Base-by-base conservation (phyloP, 2,888 invertebrate genomes). In the Troides oblongomaculatus region DNA sequence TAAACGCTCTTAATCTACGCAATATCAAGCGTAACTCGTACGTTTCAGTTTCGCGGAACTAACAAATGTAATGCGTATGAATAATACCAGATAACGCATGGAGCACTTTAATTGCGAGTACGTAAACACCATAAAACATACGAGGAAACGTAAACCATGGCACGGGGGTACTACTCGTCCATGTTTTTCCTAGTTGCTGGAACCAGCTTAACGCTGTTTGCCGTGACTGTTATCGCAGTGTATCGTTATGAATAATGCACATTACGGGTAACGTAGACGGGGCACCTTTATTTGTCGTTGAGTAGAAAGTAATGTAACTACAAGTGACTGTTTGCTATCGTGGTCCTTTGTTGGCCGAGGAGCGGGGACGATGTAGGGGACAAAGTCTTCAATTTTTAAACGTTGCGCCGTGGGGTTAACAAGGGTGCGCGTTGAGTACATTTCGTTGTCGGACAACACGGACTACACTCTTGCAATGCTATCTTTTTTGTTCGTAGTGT, bases 21-120 rank as follows among this genome's bases (percentile, higher is more conserved):
- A 66, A 73, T 73, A 78, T 77, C 65, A 72, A 69, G 18, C 74
- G 76, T 78, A 74, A 76, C 83, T 82, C 82, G 83, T 83, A 79
- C 76, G 77, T 78, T 79, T 80, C 76, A 81, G 81, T 84, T 83
- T 83, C 82, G 80, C 75, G 74, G 82, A 82, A 83, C 75, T 60
- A 61, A 77, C 78, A 78, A 74, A 79, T 79, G 77, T 79, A 76
- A 79, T 79, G 77, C 79, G 76, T 79, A 78, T 79, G 77, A 80
- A 79, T 79, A 81, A 79, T 78, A 75, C 78, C 72, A 66, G 70
- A 63, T 62, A 70, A 70, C 70, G 63, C 65, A 67, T 57, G 59
- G 64, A 66, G 56, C 69, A 81, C 84, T 81, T 82, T 81, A 83
- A 84, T 83, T 77, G 73, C 73, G 78, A 77, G 74, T 78, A 75